Conservation (phyloP, 2,797 vertebrate genomes). For the Cyprinella venusta region DNA sequence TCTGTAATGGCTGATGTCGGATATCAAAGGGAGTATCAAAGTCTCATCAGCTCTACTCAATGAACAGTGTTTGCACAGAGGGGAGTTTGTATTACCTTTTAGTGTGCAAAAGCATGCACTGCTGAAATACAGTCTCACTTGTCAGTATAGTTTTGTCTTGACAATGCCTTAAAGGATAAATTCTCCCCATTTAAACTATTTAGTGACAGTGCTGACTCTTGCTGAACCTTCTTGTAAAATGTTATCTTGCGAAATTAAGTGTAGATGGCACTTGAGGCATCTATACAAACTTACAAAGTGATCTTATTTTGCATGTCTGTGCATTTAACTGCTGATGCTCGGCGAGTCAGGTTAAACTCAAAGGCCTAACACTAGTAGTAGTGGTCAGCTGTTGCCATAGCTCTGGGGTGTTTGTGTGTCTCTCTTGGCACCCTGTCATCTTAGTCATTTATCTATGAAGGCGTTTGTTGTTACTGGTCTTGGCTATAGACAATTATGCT, state of each 20-base stretch:
- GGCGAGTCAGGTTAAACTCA: conserved; percentile 15
- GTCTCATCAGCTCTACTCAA: conserved; percentile 3
- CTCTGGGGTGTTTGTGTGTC: conserved; percentile 37
- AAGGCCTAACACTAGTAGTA: conserved; percentile 32
- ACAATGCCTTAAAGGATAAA: conserved; percentile 16
- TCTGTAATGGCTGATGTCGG: background rate
- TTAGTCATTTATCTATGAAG: conserved; percentile 22
- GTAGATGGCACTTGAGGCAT: background rate
- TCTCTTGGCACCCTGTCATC: conserved; percentile 20
- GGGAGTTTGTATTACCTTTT: conserved; percentile 15
- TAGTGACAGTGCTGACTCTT: conserved; percentile 6
- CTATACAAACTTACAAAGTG: background rate
- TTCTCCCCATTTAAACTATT: conserved; percentile 16
- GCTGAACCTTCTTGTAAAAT: conserved; percentile 7
- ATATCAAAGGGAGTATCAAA: background rate
- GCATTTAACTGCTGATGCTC: conserved; percentile 5
- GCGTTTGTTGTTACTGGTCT: conserved; percentile 36
- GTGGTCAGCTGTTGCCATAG: conserved; percentile 39
- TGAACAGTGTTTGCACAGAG: conserved; percentile 10
- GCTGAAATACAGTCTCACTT: conserved; percentile 30
- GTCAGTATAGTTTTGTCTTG: conserved; percentile 30
- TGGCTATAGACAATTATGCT: conserved; percentile 23
- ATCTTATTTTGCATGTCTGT: conserved; percentile 7
- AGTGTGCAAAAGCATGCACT: conserved; percentile 25
- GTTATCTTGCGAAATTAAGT: background rate